A percentile compares a stretch with the other conserved stretches of the same genome.
These are phyloP conservation scores for Chaetogeoica ovagalla DNA, from an alignment of 2,888 invertebrate species.

Conservation along the genomic window DNA sequence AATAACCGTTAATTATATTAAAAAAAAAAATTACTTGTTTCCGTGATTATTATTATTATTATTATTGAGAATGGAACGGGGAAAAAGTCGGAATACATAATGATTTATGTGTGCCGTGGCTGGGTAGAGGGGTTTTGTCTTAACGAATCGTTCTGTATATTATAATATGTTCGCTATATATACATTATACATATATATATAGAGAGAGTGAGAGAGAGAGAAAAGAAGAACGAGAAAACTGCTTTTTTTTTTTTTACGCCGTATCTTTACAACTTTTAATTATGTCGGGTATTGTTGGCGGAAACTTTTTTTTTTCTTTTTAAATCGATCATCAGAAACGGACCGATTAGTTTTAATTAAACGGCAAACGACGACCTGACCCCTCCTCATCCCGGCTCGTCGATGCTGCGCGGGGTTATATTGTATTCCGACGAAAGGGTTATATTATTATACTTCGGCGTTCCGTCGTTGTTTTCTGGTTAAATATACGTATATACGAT, in stretches of 20 bases:
- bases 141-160: conserved; percentile 24
- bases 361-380: conserved; percentile 51
- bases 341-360: conserved; percentile 53
- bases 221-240: conserved; percentile 19
- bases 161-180: background rate
- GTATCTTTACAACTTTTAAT: conserved; percentile 52
- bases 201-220: no score
- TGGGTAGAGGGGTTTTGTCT: no score
- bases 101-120: no score
- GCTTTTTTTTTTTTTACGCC: conserved; percentile 22
- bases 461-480: conserved; percentile 51
- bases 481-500: conserved; percentile 19
- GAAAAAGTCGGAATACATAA: no score
- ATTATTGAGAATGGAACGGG: no score
- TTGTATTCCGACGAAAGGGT: conserved; percentile 47
- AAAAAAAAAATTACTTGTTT: no score
- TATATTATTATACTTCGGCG: conserved; percentile 25
- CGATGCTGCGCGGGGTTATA: conserved; percentile 13
- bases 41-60: no score
- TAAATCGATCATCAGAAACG: conserved; percentile 51
- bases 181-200: no score
- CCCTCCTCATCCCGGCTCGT: conserved; percentile 13
- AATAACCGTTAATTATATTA: no score
- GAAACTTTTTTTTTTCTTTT: conserved; percentile 48
- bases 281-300: conserved; percentile 43